Base-by-base conservation (phyloP, 1,140 invertebrate genomes). In the Prorops nasuta region DNA sequence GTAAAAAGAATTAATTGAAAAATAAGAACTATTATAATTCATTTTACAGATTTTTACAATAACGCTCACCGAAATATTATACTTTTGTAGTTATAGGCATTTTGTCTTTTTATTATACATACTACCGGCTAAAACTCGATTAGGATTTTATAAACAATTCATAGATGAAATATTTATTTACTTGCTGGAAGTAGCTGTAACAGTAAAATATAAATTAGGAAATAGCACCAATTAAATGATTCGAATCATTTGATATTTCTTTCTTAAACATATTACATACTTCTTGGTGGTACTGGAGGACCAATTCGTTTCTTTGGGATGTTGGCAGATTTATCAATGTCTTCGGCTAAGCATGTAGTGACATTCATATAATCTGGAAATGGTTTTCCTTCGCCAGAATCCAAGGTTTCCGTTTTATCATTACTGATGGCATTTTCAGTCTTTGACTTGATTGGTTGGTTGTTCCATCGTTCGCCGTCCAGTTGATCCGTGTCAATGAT, bases 281-380 rank as follows among this genome's bases (percentile, higher is more conserved):
- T 63, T 56, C 70, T 53, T 15, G 68, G 71, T 16, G 72, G 71
- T 17, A 72, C 67, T 3, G 71, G 74, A 3, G 73, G 72, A 2
- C 61, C 71, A 10, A 66, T 63, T 24, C 51, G 28, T 44, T 70
- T 71, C 40, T 72, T 71, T 32, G 57, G 49, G 12, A 62, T 45
- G n/a, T 28, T 28, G 24, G 16, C 20, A 9, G 17, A 20, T 8
- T 17, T 20, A 28, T 4, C 4, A 4, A 6, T 61, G 15, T 67
- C 47, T 24, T 60, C 43, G 7, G 46, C 54, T 1, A 52, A 56
- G 15, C 54, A 49, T 3, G 59, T 22, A 2, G 46, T 45, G 16
- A 76, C 47, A 49, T 75, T 76, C 62, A 74, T 70, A 17, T 76
- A 76, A 21, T 75, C 69, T 3, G 67, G 63, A 22, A 56, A 41